phyloP scores from a whole-genome alignment of 2,888 invertebrate species.

The Boloria selene region DNA sequence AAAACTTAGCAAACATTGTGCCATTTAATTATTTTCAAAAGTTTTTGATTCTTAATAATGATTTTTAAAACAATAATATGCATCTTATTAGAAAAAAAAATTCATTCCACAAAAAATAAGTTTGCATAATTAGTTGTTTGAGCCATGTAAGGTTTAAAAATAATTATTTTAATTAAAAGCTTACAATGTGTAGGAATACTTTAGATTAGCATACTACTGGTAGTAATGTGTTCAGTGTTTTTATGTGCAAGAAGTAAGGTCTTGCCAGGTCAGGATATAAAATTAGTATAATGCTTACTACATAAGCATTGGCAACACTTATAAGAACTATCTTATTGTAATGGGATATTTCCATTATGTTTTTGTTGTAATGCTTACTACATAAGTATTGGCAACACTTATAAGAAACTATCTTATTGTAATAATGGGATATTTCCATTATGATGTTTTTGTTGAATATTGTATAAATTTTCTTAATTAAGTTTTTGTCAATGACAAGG shows the following conservation, averaged over 20 bases:
- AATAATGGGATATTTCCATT: no score
- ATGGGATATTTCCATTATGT: no score
- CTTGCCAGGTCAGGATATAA: conserved; percentile 16
- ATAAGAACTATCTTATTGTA: no score
- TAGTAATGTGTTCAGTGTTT: conserved; percentile 28
- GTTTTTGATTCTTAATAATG: neutral
- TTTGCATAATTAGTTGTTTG: conserved; percentile 3
- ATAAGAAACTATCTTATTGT: no score
- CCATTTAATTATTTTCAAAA: conserved; percentile 14
- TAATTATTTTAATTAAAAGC: neutral
- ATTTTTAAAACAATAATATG: conserved; percentile 10
- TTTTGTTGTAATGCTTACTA: no score
- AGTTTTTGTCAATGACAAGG: neutral
- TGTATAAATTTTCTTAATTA: conserved; percentile 6
- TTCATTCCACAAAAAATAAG: conserved; percentile 29
- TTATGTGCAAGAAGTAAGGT: conserved; percentile 4
- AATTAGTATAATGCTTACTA: neutral
- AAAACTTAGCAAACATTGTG: conserved; percentile 36
- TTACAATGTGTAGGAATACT: neutral
- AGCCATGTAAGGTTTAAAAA: neutral
- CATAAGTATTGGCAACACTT: no score
- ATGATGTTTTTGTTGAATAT: neutral
- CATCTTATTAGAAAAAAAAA: conserved; percentile 2
- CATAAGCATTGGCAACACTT: no score
- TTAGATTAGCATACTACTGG: conserved; percentile 23